Base-by-base conservation (phyloP, 2,797 vertebrate genomes). In the Myotis vivesi region DNA sequence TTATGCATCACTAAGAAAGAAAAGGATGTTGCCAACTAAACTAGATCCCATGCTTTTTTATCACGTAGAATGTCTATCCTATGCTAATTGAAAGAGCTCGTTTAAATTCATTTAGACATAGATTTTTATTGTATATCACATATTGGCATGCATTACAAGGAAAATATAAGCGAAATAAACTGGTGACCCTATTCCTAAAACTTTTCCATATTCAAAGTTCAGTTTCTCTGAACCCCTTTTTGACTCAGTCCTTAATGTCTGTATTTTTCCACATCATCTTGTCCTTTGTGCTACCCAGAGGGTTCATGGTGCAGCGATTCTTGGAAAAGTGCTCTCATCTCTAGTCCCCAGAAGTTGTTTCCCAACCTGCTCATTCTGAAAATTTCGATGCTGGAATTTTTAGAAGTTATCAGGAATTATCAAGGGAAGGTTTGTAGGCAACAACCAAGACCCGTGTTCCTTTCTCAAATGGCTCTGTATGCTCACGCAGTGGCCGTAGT, bases 61-160 rank as follows among this genome's bases (percentile, higher is more conserved):
- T 86, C 84, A 82, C 25, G 89, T 92, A 75, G 76, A 91, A 92
- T 95, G 86, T 96, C 90, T 89, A 77, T 94, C 84, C 89, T 92
- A 77, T 87, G 81, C 38, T 90, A 95, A 73, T 82, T 91, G 66
- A 89, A 96, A 92, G 91, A 81, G 41, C 62, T 94, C 87, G 92
- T 92, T 94, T 69, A 91, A 81, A 84, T 94, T 89, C 83, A 73
- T n/a, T 80, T 83, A 86, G 79, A n/a, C 46, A 66, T 38, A 82
- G 89, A 91, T 89, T 96, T 96, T 64, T 80, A 80, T 66, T 81
- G 30, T 51, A 22, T 69, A 69, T 46, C 33, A 59, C 87, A n/a
- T 15, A 33, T 91, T 84, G 57, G 66, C 51, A 15, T 89, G 91
- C 20, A 81, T 85, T 92, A 85, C 55, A 92, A 84, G 55, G 62